Conservation (phyloP, 1,140 invertebrate genomes). For the Cataglyphis hispanica region DNA sequence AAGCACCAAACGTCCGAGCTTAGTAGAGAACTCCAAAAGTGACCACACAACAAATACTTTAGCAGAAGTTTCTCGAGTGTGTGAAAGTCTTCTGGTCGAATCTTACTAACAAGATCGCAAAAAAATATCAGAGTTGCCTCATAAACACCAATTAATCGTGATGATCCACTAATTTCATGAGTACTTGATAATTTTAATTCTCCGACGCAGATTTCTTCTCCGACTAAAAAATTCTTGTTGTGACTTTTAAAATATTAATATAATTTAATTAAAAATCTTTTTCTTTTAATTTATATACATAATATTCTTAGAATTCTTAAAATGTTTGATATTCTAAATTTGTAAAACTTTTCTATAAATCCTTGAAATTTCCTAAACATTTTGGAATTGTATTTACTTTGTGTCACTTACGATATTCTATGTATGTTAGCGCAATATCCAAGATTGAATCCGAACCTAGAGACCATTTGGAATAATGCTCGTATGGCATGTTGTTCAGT, state of each 20-base stretch:
- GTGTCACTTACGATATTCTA: slow-evolving; percentile 76
- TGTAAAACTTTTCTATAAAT: slow-evolving; percentile 22
- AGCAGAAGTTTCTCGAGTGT: slow-evolving; percentile 76
- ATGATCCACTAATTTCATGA: slow-evolving; percentile 54
- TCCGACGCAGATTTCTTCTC: slow-evolving; percentile 71
- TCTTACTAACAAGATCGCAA: slow-evolving; percentile 75
- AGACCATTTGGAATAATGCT: slow-evolving; percentile 73
- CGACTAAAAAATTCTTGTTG: slow-evolving; percentile 58
- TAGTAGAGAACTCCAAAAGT: slow-evolving; percentile 79
- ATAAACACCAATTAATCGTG: slow-evolving; percentile 72
- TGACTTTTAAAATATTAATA: too few relatives aligned
- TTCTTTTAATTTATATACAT: neutral
- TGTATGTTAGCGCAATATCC: slow-evolving; percentile 76
- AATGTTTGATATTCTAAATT: slow-evolving; percentile 41
- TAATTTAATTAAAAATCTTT: neutral
- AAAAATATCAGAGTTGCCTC: slow-evolving; percentile 77
- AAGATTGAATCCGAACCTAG: slow-evolving; percentile 73
- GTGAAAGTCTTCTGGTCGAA: slow-evolving; percentile 72
- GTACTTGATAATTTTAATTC: slow-evolving; percentile 63
- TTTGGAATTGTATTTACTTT: neutral
- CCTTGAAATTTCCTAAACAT: slow-evolving; percentile 6
- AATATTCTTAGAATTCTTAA: neutral
- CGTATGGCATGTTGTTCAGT: slow-evolving; percentile 70
- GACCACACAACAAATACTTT: slow-evolving; percentile 78
- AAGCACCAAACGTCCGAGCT: slow-evolving; percentile 82